Evolutionary conservation across 1,140 invertebrate genomes (phyloP).

Genomic region (Drosophila lacertosa): DNA sequence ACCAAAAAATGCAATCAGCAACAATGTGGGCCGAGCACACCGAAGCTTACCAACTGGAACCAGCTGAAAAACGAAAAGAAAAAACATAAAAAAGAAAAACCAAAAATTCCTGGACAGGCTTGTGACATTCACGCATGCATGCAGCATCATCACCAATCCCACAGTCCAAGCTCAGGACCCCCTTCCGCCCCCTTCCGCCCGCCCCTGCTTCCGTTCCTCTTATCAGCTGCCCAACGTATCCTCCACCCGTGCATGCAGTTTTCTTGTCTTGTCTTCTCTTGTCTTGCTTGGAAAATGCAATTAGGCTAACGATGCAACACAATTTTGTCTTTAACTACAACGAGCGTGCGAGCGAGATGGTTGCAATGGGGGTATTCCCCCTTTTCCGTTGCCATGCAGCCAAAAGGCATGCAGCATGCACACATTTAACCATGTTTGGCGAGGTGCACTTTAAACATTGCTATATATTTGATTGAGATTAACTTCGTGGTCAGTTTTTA

Average conservation of each 20-base stretch:
- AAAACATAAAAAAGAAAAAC: too few species aligned
- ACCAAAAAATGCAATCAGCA: constrained; percentile 78
- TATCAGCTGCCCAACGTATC: not conserved
- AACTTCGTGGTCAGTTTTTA: not conserved
- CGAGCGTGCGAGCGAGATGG: constrained; percentile 38
- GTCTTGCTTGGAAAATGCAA: constrained; percentile 66
- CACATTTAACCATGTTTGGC: not conserved
- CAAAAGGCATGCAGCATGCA: not conserved
- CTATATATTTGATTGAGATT: not conserved
- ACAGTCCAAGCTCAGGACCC: not conserved
- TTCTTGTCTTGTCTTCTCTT: constrained; percentile 31
- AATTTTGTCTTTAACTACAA: constrained; percentile 79
- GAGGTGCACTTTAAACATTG: not conserved
- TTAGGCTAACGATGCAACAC: constrained; percentile 80
- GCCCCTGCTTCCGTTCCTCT: too few species aligned
- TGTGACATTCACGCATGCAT: constrained; percentile 62
- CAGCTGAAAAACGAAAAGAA: constrained; percentile 17
- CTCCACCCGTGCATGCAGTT: not conserved
- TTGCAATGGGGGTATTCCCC: not conserved
- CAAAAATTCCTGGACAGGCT: constrained; percentile 35
- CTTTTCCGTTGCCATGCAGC: not conserved
- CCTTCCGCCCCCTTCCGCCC: too few species aligned
- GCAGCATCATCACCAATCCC: constrained; percentile 17
- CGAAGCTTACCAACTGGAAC: not conserved
- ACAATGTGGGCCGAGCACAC: not conserved